Percentiles rank a stretch among this genome's conserved stretches.
phyloP scores from a whole-genome alignment of 2,113 vertebrate species.

The Aramus guarauna region DNA sequence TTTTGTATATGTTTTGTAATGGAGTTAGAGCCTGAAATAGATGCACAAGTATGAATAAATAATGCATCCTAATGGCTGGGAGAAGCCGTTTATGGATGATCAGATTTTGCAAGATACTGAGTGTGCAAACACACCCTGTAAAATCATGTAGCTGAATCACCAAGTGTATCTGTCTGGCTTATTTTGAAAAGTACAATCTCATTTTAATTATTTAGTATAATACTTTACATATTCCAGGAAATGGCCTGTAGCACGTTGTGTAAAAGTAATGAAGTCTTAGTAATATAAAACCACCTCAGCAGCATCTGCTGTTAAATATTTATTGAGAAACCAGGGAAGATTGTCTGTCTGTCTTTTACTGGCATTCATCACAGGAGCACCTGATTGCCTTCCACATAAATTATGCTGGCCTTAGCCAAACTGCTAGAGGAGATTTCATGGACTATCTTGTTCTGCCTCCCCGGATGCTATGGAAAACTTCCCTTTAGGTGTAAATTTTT shows the following conservation, averaged over 20 bases:
- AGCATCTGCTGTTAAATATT: conserved; percentile 39
- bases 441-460: not conserved
- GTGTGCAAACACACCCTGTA: conserved; percentile 21
- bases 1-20: conserved; percentile 8
- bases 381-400: not conserved
- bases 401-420: not conserved
- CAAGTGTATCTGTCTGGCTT: conserved; percentile 17
- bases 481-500: not conserved
- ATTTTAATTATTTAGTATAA: conserved; percentile 52
- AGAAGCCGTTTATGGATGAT: conserved; percentile 13
- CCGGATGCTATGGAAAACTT: not conserved
- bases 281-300: not conserved
- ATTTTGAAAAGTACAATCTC: conserved; percentile 18
- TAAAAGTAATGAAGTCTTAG: conserved; percentile 20
- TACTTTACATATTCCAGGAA: conserved; percentile 29
- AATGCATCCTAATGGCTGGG: conserved; percentile 11
- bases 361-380: not conserved
- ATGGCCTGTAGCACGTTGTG: conserved; percentile 12
- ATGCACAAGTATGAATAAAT: conserved; percentile 22
- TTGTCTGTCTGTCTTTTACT: not conserved
- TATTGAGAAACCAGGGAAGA: not conserved
- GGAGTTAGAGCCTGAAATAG: conserved; percentile 12
- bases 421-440: not conserved
- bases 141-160: conserved; percentile 34
- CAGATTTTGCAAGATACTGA: conserved; percentile 43